Conservation (phyloP, 2,113 vertebrate species). For the Fregata magnificens region DNA sequence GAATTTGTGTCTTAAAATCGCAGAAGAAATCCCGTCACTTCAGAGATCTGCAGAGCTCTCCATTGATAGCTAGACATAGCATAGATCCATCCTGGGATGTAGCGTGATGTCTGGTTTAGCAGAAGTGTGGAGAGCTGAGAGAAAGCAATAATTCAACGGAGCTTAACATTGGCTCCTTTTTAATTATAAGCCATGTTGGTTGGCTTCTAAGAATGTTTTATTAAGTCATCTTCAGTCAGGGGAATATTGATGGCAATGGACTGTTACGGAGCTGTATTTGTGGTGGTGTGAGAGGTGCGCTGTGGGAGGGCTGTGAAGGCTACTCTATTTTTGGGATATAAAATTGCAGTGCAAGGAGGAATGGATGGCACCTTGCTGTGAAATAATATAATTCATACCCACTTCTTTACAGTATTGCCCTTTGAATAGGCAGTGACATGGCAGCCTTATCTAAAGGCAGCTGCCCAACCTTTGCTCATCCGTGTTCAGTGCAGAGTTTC, state of each 20-base stretch:
- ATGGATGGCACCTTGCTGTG: constrained; percentile 59
- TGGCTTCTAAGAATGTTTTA: constrained; percentile 21
- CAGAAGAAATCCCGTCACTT: not conserved
- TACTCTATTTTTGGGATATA: constrained; percentile 55
- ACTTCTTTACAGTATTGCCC: not conserved
- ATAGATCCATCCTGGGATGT: not conserved
- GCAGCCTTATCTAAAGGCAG: constrained; percentile 32
- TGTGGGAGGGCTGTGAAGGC: constrained; percentile 43
- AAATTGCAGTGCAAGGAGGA: constrained; percentile 48
- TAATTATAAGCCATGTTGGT: not conserved
- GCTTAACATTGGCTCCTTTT: not conserved
- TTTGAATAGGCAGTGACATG: constrained; percentile 40
- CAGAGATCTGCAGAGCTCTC: not conserved
- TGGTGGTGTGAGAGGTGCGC: constrained; percentile 12
- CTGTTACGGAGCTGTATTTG: not conserved
- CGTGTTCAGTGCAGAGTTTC: not conserved
- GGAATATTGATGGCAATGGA: not conserved
- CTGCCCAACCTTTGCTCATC: not conserved
- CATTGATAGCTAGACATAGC: not conserved
- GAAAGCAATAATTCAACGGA: not conserved
- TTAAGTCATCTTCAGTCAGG: constrained; percentile 28
- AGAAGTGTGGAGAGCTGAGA: not conserved
- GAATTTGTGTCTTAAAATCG: not conserved
- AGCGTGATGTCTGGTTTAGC: not conserved
- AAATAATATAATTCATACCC: constrained; percentile 31